A percentile compares a stretch with the other conserved stretches of the same genome.
These are phyloP conservation scores for Catharus fuscescens DNA, from an alignment of 2,113 vertebrate genomes.

Conservation along the genomic window DNA sequence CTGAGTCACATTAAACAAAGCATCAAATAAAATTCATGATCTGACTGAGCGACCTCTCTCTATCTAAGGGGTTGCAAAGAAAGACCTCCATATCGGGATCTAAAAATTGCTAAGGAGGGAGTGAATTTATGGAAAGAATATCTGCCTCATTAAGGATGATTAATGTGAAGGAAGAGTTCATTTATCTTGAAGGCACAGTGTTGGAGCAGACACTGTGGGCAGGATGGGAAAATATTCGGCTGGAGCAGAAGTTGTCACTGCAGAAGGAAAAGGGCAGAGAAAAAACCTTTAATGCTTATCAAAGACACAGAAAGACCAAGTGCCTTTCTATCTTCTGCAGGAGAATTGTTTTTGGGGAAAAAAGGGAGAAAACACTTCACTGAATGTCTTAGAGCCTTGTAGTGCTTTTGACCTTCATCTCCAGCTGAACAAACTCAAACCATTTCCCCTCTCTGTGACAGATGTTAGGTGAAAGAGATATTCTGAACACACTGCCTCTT, in stretches of 20 bases:
- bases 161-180: slow-evolving; percentile 6
- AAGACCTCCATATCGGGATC: not conserved
- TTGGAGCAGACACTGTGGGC: not conserved
- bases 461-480: not conserved
- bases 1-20: not conserved
- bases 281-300: not conserved
- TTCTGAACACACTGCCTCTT: not conserved
- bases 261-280: not conserved
- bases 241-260: not conserved
- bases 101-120: not conserved
- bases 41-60: not conserved
- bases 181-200: not conserved
- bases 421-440: not conserved
- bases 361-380: not conserved
- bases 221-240: not conserved
- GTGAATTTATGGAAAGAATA: not conserved
- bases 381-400: not conserved
- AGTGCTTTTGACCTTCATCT: not conserved
- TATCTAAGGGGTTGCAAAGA: not conserved
- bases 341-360: not conserved
- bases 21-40: not conserved
- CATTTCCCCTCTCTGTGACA: not conserved
- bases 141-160: slow-evolving; percentile 24
- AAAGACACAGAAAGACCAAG: not conserved
- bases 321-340: not conserved